Base-by-base conservation (phyloP, 2,797 vertebrate genomes). In the Amazona finschi region DNA sequence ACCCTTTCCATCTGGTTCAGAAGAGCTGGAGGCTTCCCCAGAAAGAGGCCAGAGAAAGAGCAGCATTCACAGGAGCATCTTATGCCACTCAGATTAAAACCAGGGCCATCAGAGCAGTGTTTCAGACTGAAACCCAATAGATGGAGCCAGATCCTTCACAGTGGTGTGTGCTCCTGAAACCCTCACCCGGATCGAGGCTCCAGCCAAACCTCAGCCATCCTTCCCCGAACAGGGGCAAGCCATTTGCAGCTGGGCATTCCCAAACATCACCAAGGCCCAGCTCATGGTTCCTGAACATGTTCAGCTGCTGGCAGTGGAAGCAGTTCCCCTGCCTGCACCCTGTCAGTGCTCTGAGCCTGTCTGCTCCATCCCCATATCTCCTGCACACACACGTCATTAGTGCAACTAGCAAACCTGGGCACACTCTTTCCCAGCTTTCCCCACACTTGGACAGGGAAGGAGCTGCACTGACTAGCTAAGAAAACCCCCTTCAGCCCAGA, bases 1-100 rank as follows among this genome's bases (percentile, higher is more conserved):
- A 94, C 81, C 94, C 85, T 55, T 25, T 44, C 93, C 93, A 90
- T 72, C 90, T 94, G 95, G 80, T 84, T 84, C 77, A 73, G 58
- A 78, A 74, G 62, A 86, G 88, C 89, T 76, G 58, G 62, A 93
- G 62, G 84, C 74, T 90, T 60, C 30, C 43, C 74, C 74, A 95
- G 49, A 43, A 86, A 71, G 66, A 80, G 20, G 64, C 30, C 50
- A 76, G 67, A 39, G 71, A 49, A 79, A 65, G 9, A 87, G 62
- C 74, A 89, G 81, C 30, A 31, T 73, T 47, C 50, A 49, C 67
- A 50, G 43, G 24, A 93, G 62, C 22, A 25, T 65, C 62, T 41
- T 69, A 61, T 6, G 20, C 49, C 87, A 86, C 28, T 58, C 15
- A 12, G 18, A 24, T 14, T 1, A 39, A 65, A 78, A 72, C 44